A percentile compares a stretch with the other conserved stretches of the same genome.
Evolutionary conservation across 2,797 vertebrate genomes (phyloP).

Genomic region (Sebastes aleutianus): DNA sequence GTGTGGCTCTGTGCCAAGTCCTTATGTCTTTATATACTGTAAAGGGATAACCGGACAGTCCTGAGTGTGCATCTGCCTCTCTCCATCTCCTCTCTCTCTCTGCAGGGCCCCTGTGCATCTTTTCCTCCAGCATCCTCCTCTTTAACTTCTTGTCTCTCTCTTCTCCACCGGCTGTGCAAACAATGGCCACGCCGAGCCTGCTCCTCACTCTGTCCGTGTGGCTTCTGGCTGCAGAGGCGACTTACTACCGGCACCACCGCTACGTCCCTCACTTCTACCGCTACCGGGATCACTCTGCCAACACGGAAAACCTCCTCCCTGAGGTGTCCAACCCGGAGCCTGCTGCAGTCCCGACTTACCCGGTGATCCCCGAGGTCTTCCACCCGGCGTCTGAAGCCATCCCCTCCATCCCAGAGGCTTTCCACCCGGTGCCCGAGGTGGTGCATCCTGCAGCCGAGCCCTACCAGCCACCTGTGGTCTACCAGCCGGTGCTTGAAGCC

Average conservation of each 20-base stretch:
- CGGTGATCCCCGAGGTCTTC: constrained; percentile 68
- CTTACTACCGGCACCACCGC: constrained; percentile 83
- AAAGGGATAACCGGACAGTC: constrained; percentile 83
- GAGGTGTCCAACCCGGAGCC: constrained; percentile 70
- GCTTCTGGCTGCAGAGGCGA: constrained; percentile 82
- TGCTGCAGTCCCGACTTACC: constrained; percentile 44
- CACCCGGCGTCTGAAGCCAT: constrained; percentile 70
- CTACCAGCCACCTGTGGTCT: constrained; percentile 22
- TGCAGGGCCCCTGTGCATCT: constrained; percentile 33
- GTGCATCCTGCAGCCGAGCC: constrained; percentile 65
- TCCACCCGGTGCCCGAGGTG: constrained; percentile 71
- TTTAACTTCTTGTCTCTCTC: constrained; percentile 15
- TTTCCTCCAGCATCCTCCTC: constrained; percentile 47
- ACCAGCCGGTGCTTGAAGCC: constrained; percentile 42
- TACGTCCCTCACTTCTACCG: constrained; percentile 77
- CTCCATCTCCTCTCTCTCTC: constrained; percentile 51
- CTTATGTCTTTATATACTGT: constrained; percentile 89
- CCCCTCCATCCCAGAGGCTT: constrained; percentile 65
- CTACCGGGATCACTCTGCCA: constrained; percentile 77
- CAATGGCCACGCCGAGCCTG: constrained; percentile 75
- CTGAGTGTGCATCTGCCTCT: constrained; percentile 78
- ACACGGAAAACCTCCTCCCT: constrained; percentile 84
- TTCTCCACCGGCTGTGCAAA: constrained; percentile 47
- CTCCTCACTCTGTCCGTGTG: constrained; percentile 73
- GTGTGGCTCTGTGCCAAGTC: constrained; percentile 82